phyloP scores from a whole-genome alignment of 2,797 vertebrate genomes.

The Sitta carolinensis region DNA sequence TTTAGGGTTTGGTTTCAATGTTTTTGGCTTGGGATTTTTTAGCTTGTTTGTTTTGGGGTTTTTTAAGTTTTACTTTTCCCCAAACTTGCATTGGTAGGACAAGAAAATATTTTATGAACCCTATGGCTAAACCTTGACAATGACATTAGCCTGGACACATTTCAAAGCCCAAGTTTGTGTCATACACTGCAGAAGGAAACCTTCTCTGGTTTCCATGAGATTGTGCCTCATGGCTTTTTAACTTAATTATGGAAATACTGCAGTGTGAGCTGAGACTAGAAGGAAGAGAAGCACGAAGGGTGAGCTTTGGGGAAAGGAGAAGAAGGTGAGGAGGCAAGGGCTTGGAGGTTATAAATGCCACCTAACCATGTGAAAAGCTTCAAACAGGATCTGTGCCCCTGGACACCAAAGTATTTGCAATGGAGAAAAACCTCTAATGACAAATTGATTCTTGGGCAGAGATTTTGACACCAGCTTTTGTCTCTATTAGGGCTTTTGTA shows the following conservation, averaged over 20 bases:
- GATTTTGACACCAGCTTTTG: neutral
- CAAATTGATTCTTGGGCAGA: neutral
- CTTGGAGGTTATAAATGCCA: neutral
- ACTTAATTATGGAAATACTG: neutral
- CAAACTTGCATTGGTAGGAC: neutral
- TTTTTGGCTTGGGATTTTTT: accelerated
- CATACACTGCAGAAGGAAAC: neutral
- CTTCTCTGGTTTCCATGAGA: neutral
- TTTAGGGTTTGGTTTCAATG: accelerated
- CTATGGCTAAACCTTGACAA: neutral
- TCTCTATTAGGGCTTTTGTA: neutral
- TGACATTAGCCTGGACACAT: neutral
- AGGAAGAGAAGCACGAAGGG: neutral
- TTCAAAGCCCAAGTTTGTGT: neutral
- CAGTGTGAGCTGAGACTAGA: neutral
- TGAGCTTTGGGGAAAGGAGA: neutral
- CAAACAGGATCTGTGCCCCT: neutral
- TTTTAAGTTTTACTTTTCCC: accelerated
- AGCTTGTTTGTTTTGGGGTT: neutral
- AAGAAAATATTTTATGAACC: neutral
- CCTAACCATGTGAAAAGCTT: neutral
- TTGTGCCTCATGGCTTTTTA: neutral
- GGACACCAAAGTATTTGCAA: neutral
- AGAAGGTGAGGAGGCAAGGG: neutral
- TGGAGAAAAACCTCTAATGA: neutral